Base-by-base conservation (phyloP, 2,113 vertebrate species). In the Sebastes schlegelii region DNA sequence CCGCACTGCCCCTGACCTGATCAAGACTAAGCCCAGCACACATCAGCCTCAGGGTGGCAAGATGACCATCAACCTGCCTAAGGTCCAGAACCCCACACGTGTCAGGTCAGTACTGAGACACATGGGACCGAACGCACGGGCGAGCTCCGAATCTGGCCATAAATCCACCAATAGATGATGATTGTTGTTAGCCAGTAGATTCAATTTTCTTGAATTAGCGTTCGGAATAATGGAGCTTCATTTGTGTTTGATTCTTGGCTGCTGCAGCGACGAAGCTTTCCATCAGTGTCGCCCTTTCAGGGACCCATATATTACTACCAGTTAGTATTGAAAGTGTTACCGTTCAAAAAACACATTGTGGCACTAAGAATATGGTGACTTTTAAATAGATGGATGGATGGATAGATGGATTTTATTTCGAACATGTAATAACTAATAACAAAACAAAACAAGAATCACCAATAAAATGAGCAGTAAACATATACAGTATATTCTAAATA, bases 1-100 rank as follows among this genome's bases (percentile, higher is more conserved):
- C 93, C 97, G 97, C 84, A 99, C 98, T 0, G 97, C 98, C 54
- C 98, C 98, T 0, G 97, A 99, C 46, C 95, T 99, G 86, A 94
- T 99, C 90, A 96, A 96, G 1, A 96, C 95, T 89, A 98, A 98
- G 78, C 98, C 98, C 0, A 95, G 92, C 57, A 95, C 96, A 21
- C 97, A 96, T 73, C 96, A 97, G 61, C 95, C 97, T 62, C 96
- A 97, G 0, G 92, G 92, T 14, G 97, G 97, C 84, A 96, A 95
- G 87, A 97, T 98, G 87, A 96, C 96, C 0, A 94, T 99, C 68
- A 92, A 94, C 69, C 95, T 99, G 88, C 97, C 98, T 60, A 94
- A 92, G 21, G 96, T 99, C 69, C 96, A 97, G 90, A 96, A 96
- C 66, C 94, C 92, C 61, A 93, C 95, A 0, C 95, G 93, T 0